Conservation (phyloP, 2,888 invertebrate genomes). For the Oscheius myriophilus region DNA sequence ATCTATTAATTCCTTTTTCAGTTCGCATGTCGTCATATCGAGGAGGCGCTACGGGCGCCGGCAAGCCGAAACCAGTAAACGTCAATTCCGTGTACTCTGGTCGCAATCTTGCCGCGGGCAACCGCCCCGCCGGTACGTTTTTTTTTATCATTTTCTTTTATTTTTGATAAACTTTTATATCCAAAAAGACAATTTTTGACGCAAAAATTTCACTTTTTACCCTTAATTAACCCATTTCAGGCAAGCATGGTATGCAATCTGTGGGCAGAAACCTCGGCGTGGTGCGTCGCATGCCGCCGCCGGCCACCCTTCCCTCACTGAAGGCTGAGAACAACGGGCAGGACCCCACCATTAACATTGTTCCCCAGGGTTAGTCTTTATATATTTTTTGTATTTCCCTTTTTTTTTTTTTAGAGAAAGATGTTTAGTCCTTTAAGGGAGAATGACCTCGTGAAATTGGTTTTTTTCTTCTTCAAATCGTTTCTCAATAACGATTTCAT, state of each 20-base stretch:
- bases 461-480: conserved; percentile 1
- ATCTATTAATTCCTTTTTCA: conserved; percentile 23
- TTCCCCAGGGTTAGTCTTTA: conserved; percentile 77
- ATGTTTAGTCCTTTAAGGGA: no score
- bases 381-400: background rate
- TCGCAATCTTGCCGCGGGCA: conserved; percentile 56
- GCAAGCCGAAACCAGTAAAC: conserved; percentile 62
- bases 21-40: conserved; percentile 55
- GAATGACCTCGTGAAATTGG: no score
- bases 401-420: no score
- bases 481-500: background rate
- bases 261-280: conserved; percentile 98
- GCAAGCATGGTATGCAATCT: conserved; percentile 97
- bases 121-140: conserved; percentile 54
- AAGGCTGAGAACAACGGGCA: conserved; percentile 87
- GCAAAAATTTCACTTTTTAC: background rate
- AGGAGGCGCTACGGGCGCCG: conserved; percentile 67
- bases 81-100: conserved; percentile 67
- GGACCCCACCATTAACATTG: conserved; percentile 82
- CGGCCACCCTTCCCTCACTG: conserved; percentile 97
- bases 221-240: conserved; percentile 20
- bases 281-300: conserved; percentile 85
- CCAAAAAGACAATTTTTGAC: background rate
- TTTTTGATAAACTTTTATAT: background rate
- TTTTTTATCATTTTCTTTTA: background rate